Percentiles rank a stretch among this genome's conserved stretches.
phyloP scores from a whole-genome alignment of 2,797 vertebrate species.

The Girardinus metallicus region DNA sequence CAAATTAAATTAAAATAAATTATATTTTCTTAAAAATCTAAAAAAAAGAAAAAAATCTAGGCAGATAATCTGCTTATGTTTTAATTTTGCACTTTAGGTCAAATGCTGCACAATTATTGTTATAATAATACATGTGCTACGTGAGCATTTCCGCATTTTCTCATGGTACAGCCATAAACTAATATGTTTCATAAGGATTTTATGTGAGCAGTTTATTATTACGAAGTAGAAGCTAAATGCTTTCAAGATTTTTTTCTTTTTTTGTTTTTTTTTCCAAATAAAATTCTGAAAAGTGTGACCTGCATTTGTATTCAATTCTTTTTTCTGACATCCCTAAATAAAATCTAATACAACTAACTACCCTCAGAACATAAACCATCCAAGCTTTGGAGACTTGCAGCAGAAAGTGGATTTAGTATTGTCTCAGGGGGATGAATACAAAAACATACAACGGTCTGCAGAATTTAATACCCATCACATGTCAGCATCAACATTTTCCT shows the following conservation, averaged over 20 bases:
- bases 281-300: background rate
- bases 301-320: background rate
- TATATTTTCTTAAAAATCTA: background rate
- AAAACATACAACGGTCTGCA: no score
- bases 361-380: background rate
- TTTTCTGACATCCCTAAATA: background rate
- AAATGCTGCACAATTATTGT: background rate
- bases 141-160: background rate
- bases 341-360: background rate
- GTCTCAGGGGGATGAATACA: no score
- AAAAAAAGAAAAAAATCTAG: background rate
- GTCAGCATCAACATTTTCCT: no score
- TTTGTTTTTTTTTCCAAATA: background rate
- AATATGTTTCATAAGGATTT: background rate
- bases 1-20: background rate
- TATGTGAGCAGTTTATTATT: background rate
- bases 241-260: background rate
- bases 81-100: background rate
- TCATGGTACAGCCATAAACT: background rate
- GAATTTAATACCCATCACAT: no score
- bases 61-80: background rate
- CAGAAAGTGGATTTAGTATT: background rate
- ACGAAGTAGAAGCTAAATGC: background rate
- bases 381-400: background rate
- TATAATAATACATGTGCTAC: background rate